These are phyloP conservation scores for Leistus spinibarbis DNA, from an alignment of 2,888 invertebrate species.

Conservation along the genomic window DNA sequence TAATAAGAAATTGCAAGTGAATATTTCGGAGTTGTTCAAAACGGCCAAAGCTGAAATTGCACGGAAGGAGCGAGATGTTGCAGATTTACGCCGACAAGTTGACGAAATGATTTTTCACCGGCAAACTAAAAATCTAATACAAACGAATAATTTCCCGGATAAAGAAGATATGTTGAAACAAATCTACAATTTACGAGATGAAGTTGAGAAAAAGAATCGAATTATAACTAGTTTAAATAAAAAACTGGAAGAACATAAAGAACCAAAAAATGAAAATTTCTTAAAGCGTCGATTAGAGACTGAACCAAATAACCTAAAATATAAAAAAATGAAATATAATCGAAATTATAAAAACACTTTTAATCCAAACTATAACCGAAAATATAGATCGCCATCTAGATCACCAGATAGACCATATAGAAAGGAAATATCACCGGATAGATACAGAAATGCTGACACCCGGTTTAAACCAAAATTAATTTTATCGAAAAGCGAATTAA, in stretches of 20 bases:
- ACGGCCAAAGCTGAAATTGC: constrained; percentile 59
- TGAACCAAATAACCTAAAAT: background rate
- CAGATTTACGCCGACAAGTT: constrained; percentile 54
- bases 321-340: constrained; percentile 13
- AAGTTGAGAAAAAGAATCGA: constrained; percentile 13
- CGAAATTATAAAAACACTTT: constrained; percentile 4
- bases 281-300: constrained; percentile 10
- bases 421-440: background rate
- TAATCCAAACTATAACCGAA: background rate
- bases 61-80: constrained; percentile 58
- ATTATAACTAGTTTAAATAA: constrained; percentile 17
- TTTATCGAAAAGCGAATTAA: background rate
- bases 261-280: constrained; percentile 23
- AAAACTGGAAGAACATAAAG: constrained; percentile 6
- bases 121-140: constrained; percentile 23
- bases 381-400: background rate
- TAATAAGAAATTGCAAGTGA: constrained; percentile 53
- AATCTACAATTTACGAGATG: constrained; percentile 7
- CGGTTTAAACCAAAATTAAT: background rate
- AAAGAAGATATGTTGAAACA: constrained; percentile 11
- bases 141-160: constrained; percentile 12
- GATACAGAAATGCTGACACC: background rate
- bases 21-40: constrained; percentile 58
- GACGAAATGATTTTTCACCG: constrained; percentile 53
- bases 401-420: constrained; percentile 3